Evolutionary conservation across 2,797 vertebrate genomes (phyloP), one percentile per base, ranked within the genome.

Genomic region (Hozukius guyotensis): DNA sequence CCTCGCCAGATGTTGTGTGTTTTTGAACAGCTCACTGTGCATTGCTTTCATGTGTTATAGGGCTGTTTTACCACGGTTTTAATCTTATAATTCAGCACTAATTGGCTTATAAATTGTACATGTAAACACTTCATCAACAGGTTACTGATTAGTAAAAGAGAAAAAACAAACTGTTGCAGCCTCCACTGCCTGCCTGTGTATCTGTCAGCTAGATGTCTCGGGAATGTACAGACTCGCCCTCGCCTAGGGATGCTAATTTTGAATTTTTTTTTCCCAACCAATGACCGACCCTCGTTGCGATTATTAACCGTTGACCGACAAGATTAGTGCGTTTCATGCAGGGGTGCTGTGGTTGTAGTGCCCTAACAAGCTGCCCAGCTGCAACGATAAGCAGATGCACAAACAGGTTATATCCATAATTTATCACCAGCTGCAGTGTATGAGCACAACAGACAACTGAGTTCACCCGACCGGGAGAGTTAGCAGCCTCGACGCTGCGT

Each of bases 1-100:
- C 66, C 52, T 65, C 64, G 24, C 27, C 56, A 79, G 63, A 73
- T 68, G 69, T 56, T 74, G 46, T 57, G 38, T 74, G 60, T 55
- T 32, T 77, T 77, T n/a, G 38, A 71, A 18, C 34, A 22, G 56
- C 46, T 60, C 25, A 12, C 29, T 18, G 9, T 62, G 27, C 16
- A 25, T 12, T 5, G 20, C 60, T 75, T 59, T 42, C 25, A 29
- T 73, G 4, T 34, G 56, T 32, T 32, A 29, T 10, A 36, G 13
- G 18, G 25, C 5, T 25, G 25, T 72, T 46, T 71, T 27, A 57
- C 14, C n/a, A 31, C 14, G 6, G 9, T 46, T 77, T 72, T 55
- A 66, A 65, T 62, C 24, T n/a, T 34, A 62, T 79, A 61, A 73
- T 53, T 67, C 3, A 31, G 10, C 8, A 6, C 8, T 32, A 61